These are phyloP conservation scores for Alentia gelatinosa DNA, from an alignment of 2,888 invertebrate species.

Conservation along the genomic window DNA sequence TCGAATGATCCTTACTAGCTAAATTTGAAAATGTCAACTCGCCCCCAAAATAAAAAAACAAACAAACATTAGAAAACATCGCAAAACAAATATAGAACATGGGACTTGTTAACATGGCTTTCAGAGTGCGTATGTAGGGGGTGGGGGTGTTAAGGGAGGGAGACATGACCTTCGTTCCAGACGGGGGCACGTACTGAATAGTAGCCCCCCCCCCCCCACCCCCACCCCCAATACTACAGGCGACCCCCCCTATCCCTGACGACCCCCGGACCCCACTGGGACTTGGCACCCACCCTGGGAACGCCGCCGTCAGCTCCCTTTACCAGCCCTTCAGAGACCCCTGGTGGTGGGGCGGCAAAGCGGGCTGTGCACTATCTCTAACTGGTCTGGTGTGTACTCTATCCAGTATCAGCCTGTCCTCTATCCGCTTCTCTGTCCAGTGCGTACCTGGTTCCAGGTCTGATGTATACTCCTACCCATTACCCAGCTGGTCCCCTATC, in stretches of 20 bases:
- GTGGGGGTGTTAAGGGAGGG: background rate
- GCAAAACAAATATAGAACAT: no score
- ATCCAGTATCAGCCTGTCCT: no score
- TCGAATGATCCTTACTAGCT: background rate
- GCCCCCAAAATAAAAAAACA: background rate
- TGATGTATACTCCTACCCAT: no score
- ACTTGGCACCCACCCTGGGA: constrained; percentile 26
- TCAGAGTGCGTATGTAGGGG: background rate
- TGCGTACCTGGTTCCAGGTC: no score
- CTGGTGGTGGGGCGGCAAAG: no score
- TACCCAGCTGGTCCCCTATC: no score
- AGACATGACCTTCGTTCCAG: background rate
- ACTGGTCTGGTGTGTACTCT: no score
- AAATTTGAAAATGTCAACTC: background rate
- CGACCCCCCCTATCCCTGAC: background rate
- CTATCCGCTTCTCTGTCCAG: no score
- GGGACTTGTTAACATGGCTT: no score
- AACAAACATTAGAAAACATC: background rate
- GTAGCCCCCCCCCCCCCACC: background rate
- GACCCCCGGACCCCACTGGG: background rate
- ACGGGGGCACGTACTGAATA: background rate
- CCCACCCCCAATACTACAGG: constrained; percentile 2
- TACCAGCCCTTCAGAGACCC: no score
- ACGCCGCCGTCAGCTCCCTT: background rate
- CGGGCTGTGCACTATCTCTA: no score